These are phyloP conservation scores for Cyanoliseus patagonus DNA, from an alignment of 2,113 vertebrate species.

Conservation along the genomic window DNA sequence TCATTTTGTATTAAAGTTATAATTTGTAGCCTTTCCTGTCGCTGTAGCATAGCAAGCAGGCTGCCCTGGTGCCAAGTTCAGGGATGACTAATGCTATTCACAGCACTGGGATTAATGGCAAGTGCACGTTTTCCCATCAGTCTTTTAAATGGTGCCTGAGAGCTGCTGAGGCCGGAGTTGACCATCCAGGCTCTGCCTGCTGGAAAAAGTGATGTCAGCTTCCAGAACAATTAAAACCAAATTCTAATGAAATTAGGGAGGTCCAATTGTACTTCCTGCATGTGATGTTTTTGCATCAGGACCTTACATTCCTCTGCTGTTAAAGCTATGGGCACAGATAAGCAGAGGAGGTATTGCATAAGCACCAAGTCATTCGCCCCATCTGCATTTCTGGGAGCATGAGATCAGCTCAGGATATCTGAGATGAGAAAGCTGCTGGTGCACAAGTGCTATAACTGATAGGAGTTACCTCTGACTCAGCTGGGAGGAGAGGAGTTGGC, in stretches of 20 bases:
- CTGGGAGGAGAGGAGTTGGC: background rate
- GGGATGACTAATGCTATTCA: conserved; percentile 62
- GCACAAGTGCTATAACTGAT: conserved; percentile 44
- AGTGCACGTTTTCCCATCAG: conserved; percentile 56
- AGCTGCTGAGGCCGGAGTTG: conserved; percentile 12
- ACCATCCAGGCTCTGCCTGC: background rate
- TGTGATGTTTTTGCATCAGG: background rate
- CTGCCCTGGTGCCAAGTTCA: conserved; percentile 33
- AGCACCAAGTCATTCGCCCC: conserved; percentile 5
- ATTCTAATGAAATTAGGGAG: background rate
- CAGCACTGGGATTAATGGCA: conserved; percentile 57
- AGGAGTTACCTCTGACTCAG: conserved; percentile 50
- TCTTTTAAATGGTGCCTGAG: background rate
- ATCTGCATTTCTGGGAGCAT: conserved; percentile 32
- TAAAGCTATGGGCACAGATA: conserved; percentile 7
- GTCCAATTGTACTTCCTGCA: background rate
- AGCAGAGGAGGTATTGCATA: conserved; percentile 46
- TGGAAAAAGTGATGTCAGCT: conserved; percentile 33
- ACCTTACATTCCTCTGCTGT: conserved; percentile 1
- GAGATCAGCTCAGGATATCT: conserved; percentile 48
- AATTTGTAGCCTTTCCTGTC: background rate
- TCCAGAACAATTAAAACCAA: background rate
- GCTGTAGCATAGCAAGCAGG: conserved; percentile 22
- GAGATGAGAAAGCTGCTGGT: conserved; percentile 29
- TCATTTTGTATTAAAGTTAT: background rate